Conservation (phyloP, 2,113 vertebrate genomes). For the Chascanopsetta lugubris region DNA sequence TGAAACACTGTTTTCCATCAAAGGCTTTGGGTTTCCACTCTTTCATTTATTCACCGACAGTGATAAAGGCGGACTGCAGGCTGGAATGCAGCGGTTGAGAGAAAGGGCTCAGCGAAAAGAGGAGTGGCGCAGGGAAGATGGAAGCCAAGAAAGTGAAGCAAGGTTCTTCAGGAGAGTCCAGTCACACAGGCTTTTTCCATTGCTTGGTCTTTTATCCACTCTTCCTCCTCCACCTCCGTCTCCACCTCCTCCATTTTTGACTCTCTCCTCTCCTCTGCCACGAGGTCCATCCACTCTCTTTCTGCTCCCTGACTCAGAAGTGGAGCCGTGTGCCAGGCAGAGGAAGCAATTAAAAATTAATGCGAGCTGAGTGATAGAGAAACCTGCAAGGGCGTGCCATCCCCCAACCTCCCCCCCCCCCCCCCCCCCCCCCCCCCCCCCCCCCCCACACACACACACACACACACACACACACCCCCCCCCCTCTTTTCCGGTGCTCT, state of each 20-base stretch:
- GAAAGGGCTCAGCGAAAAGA: neutral
- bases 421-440: slow-evolving; percentile 75
- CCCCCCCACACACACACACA: slow-evolving; percentile 65
- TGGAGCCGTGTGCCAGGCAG: slow-evolving; percentile 77
- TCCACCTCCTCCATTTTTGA: neutral
- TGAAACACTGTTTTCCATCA: slow-evolving; percentile 68
- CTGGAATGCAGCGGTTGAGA: slow-evolving; percentile 17
- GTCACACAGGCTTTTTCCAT: slow-evolving; percentile 31
- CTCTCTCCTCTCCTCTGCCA: slow-evolving; percentile 49
- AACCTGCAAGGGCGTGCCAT: slow-evolving; percentile 86
- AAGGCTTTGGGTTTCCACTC: slow-evolving; percentile 51
- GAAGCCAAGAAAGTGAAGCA: slow-evolving; percentile 1
- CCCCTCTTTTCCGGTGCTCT: slow-evolving; percentile 27
- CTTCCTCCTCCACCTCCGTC: slow-evolving; percentile 17
- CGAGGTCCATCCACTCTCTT: slow-evolving; percentile 59
- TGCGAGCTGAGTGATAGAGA: slow-evolving; percentile 85
- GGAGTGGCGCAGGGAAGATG: neutral
- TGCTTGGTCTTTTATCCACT: slow-evolving; percentile 25
- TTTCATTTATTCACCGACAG: slow-evolving; percentile 59
- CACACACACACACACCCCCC: slow-evolving; percentile 37
- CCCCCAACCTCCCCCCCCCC: slow-evolving; percentile 76
- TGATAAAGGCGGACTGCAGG: slow-evolving; percentile 40
- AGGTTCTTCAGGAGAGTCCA: slow-evolving; percentile 8
- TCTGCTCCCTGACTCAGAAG: slow-evolving; percentile 72
- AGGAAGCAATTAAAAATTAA: slow-evolving; percentile 91